Conservation (phyloP, 2,888 invertebrate genomes). For the Tethea ocularis region DNA sequence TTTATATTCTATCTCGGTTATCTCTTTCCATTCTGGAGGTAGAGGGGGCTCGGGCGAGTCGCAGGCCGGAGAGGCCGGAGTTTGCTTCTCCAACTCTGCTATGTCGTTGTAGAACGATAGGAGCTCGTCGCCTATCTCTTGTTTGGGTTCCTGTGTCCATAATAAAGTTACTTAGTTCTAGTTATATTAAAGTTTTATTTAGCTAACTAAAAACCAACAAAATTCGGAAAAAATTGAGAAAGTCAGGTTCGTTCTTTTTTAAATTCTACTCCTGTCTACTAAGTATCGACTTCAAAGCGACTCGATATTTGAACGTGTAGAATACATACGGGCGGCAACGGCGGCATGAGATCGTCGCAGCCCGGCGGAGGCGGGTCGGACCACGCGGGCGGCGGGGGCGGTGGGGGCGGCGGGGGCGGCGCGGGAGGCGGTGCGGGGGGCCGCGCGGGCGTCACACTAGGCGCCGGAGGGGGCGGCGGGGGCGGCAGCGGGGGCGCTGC, state of each 20-base stretch:
- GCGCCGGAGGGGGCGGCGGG: slow-evolving; percentile 29
- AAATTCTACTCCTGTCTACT: too few relatives aligned
- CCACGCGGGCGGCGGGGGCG: slow-evolving; percentile 54
- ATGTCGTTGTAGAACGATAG: slow-evolving; percentile 83
- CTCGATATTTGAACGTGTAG: neutral
- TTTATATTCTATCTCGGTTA: slow-evolving; percentile 24
- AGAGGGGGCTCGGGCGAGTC: slow-evolving; percentile 40
- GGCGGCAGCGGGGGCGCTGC: slow-evolving; percentile 9
- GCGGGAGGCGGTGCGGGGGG: slow-evolving; percentile 25
- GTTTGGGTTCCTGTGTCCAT: slow-evolving; percentile 49
- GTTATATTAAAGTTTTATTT: neutral
- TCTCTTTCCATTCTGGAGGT: slow-evolving; percentile 17
- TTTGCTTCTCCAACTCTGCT: slow-evolving; percentile 71
- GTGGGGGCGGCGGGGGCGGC: slow-evolving; percentile 28
- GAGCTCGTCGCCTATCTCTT: slow-evolving; percentile 76
- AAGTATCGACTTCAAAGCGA: too few relatives aligned
- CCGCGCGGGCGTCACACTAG: slow-evolving; percentile 25
- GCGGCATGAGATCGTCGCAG: slow-evolving; percentile 48
- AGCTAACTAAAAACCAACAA: too few relatives aligned
- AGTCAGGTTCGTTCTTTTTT: too few relatives aligned
- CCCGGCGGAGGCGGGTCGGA: slow-evolving; percentile 68
- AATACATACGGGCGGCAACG: slow-evolving; percentile 39
- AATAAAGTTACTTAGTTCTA: too few relatives aligned
- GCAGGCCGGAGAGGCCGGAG: slow-evolving; percentile 32
- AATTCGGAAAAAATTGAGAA: too few relatives aligned